Conservation (phyloP, 2,888 invertebrate genomes). For the Mechanitis messenoides region DNA sequence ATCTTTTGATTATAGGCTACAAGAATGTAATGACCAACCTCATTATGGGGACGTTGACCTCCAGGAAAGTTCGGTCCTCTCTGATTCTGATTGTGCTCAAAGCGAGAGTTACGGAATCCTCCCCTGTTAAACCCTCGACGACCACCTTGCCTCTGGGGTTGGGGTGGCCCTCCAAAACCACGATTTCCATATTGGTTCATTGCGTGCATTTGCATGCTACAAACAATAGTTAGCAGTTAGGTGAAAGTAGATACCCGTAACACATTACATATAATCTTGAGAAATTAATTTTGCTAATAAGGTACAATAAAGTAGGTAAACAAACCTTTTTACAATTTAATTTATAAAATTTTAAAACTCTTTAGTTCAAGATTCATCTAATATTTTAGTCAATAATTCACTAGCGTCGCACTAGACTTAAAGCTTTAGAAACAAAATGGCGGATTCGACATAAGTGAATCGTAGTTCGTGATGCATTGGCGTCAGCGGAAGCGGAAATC, state of each 20-base stretch:
- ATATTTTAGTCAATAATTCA: not conserved
- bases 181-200: constrained; percentile 69
- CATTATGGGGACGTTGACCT: constrained; percentile 65
- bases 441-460: constrained; percentile 2
- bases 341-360: not conserved
- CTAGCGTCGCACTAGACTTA: constrained; percentile 8
- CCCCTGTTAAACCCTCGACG: constrained; percentile 60
- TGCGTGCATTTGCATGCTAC: constrained; percentile 60
- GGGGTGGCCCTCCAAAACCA: constrained; percentile 71
- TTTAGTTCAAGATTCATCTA: not conserved
- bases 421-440: constrained; percentile 20
- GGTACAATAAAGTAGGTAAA: not conserved
- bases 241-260: not conserved
- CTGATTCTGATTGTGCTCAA: constrained; percentile 50
- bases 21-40: constrained; percentile 41
- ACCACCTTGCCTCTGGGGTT: constrained; percentile 64
- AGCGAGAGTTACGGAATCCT: constrained; percentile 65
- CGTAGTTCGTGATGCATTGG: too few species aligned
- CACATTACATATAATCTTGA: not conserved
- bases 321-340: not conserved
- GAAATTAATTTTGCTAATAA: not conserved
- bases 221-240: constrained; percentile 9
- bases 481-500: not conserved
- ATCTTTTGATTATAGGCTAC: not conserved
- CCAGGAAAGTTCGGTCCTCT: constrained; percentile 55